Base-by-base conservation (phyloP, 2,888 invertebrate genomes). In the Apoderus coryli region DNA sequence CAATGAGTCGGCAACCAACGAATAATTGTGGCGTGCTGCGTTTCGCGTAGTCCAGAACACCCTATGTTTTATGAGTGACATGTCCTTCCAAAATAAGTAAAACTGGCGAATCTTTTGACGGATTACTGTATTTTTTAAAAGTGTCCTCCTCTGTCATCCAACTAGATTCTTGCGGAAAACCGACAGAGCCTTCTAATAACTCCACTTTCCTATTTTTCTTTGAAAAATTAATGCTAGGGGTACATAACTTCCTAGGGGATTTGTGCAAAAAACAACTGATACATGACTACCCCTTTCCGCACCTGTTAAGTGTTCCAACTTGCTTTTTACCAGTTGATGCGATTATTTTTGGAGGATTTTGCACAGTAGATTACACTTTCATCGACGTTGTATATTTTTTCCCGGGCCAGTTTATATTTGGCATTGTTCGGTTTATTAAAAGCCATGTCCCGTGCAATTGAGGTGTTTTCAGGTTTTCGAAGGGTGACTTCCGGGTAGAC, bases 21-120 rank as follows among this genome's bases (percentile, higher is more conserved):
- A 19, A 19, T 6, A 19, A 19, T 19, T 19, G n/a, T 19, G 19
- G 7, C 7, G 19, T 19, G 6, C 19, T 19, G 19, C n/a, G n/a
- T 19, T 19, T 19, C n/a, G 19, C 19, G 19, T 19, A 19, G 19
- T 19, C 19, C 19, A 19, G 19, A 19, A 19, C 19, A 19, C 19
- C 19, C 19, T n/a, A 19, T 7, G 6, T 19, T 19, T 19, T 19
- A 19, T 19, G 19, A n/a, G 7, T 19, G 7, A 19, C 19, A 19
- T n/a, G 19, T 19, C 19, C 19, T 6, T 19, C 19, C 19, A 19
- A 19, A 19, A 19, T 19, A 19, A 19, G 19, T 19, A 19, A 19
- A 19, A 19, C 19, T 19, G n/a, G n/a, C 19, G 19, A 19, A 19
- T 19, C 19, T 19, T 19, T 19, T 19, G 19, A 19, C 19, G n/a